Conservation (phyloP, 2,888 invertebrate species). For the Luffia ferchaultella region DNA sequence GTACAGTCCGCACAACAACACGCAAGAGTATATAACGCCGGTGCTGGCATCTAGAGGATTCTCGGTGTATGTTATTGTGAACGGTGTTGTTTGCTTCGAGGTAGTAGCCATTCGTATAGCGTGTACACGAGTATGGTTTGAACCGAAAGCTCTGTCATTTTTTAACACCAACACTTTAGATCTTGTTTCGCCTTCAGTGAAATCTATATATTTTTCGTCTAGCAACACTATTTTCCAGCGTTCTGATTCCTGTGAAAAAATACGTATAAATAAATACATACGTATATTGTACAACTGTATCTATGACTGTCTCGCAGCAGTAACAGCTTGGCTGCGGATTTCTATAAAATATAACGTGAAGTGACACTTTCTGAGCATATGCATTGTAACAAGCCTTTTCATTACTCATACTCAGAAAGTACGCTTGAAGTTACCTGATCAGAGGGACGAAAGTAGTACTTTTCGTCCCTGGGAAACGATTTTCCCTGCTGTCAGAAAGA, state of each 20-base stretch:
- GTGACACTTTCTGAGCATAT: too few relatives aligned
- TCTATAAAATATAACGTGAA: too few relatives aligned
- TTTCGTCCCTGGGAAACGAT: too few relatives aligned
- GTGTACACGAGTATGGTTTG: constrained; percentile 17
- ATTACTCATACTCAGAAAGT: too few relatives aligned
- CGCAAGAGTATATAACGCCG: constrained; percentile 77
- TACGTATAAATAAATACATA: background rate
- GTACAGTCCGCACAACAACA: constrained; percentile 79
- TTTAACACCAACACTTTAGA: constrained; percentile 40
- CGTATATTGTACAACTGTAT: too few relatives aligned
- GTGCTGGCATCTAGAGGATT: constrained; percentile 69
- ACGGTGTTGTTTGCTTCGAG: constrained; percentile 28
- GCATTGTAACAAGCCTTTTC: too few relatives aligned
- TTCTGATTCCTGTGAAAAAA: constrained; percentile 38
- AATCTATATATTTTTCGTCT: constrained; percentile 64
- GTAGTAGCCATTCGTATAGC: constrained; percentile 28
- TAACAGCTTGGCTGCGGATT: too few relatives aligned
- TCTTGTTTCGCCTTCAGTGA: constrained; percentile 52
- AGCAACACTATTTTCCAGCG: constrained; percentile 69
- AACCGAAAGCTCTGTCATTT: background rate
- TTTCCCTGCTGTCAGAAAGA: too few relatives aligned
- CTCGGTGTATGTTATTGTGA: constrained; percentile 59
- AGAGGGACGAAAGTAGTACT: too few relatives aligned
- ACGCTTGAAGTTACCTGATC: too few relatives aligned
- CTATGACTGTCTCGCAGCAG: too few relatives aligned